phyloP scores from a whole-genome alignment of 2,888 invertebrate genomes.

The Caradrina kadenii region DNA sequence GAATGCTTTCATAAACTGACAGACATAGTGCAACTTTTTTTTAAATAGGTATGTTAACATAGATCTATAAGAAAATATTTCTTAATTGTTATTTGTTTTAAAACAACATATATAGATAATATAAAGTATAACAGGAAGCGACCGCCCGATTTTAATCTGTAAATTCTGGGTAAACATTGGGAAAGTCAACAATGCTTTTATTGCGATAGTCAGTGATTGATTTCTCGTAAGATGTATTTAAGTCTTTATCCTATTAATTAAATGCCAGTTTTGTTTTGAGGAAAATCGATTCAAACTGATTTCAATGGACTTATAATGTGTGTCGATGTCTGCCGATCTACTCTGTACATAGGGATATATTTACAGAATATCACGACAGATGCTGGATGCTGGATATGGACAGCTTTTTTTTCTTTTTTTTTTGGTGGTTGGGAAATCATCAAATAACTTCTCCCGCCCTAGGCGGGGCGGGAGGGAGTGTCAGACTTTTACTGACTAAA shows the following conservation, averaged over 20 bases:
- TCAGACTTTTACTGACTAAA: too few species aligned
- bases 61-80: slow-evolving; percentile 9
- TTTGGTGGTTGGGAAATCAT: too few species aligned
- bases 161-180: slow-evolving; percentile 24
- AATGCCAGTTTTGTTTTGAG: neutral
- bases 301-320: neutral
- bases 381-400: too few species aligned
- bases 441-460: too few species aligned
- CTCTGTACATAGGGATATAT: too few species aligned
- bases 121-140: slow-evolving; percentile 21
- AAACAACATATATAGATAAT: slow-evolving; percentile 19
- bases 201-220: slow-evolving; percentile 14
- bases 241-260: slow-evolving; percentile 9
- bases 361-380: neutral
- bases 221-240: slow-evolving; percentile 3
- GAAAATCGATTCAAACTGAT: slow-evolving; percentile 3
- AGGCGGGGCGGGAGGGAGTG: too few species aligned
- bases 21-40: neutral
- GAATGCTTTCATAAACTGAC: neutral
- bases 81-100: slow-evolving; percentile 25
- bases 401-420: too few species aligned
- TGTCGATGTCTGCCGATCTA: too few species aligned
- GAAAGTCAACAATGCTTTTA: slow-evolving; percentile 18
- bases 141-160: slow-evolving; percentile 35
- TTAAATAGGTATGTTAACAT: neutral